Base-by-base conservation (phyloP, 2,888 invertebrate species). In the Andrena trimmerana region DNA sequence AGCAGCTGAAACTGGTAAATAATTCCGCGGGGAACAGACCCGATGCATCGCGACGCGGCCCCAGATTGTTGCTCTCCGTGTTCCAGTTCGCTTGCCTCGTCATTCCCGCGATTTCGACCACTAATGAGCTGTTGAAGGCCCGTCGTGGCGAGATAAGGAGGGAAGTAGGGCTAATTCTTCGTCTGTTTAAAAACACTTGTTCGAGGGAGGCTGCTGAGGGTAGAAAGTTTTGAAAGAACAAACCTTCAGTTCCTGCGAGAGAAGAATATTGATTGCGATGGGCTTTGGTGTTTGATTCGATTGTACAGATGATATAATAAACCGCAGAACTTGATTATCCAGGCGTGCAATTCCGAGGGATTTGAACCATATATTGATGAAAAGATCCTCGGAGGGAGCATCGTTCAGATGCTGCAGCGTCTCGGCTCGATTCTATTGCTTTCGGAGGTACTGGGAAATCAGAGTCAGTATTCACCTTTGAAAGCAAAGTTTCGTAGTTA, bases 1-100 rank as follows among this genome's bases (percentile, higher is more conserved):
- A 54, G 50, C 29, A 75, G 48, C 73, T 63, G 68, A 70, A 78
- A 69, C 63, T 52, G 67, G 72, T 68, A 72, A 83, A 81, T 79
- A 68, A 62, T 68, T 68, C 48, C 59, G 62, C 33, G 52, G 29
- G 7, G 57, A 20, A 62, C 60, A 5, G 54, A 27, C 13, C n/a
- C 31, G 50, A 27, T 54, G 36, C 10, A 0, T 13, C 10, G 27
- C 8, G 10, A 16, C 16, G 31, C 5, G 20, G 13, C 4, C 16
- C 3, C 29, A n/a, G 3, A 65, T 10, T 57, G 24, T 57, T 29
- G 36, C 24, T 69, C n/a, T 6, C 57, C 13, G 24, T 20, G 10
- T 8, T 0, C 27, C 6, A 13, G 5, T 10, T 5, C 31, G 36
- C 71, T 36, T 72, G 50, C 10, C 5, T 10, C 31, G n/a, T 24